These are phyloP conservation scores for Metallyticus violacea DNA, from an alignment of 2,888 invertebrate species.

Conservation along the genomic window DNA sequence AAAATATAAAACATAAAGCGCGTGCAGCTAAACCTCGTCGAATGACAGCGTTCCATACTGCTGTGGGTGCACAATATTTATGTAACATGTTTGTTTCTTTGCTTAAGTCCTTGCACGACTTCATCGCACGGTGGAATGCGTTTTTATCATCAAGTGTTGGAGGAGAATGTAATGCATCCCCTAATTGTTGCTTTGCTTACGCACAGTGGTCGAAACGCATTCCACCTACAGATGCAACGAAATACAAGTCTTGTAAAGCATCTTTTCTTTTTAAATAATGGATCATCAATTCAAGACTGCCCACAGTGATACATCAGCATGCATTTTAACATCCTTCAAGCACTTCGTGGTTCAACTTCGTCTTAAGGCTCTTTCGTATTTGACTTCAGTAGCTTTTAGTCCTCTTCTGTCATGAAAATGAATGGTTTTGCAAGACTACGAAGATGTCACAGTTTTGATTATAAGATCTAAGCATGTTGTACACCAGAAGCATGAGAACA, in stretches of 20 bases:
- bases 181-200: too few relatives aligned
- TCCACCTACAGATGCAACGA: background rate
- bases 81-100: background rate
- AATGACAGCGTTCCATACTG: background rate
- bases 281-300: background rate
- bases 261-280: background rate
- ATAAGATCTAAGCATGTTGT: background rate
- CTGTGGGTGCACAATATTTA: background rate
- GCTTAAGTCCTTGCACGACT: background rate
- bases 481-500: background rate
- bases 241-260: background rate
- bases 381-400: background rate
- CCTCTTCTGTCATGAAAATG: too few relatives aligned
- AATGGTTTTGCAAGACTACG: background rate
- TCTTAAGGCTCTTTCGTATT: background rate
- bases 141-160: background rate
- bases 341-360: background rate
- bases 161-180: too few relatives aligned
- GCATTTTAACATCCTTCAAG: background rate
- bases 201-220: too few relatives aligned
- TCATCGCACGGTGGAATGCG: background rate
- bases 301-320: background rate
- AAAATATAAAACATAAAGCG: too few relatives aligned
- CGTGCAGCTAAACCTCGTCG: background rate
- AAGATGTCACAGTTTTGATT: background rate